Percentiles rank a stretch among this genome's conserved stretches.
Evolutionary conservation across 1,140 invertebrate genomes (phyloP).

Genomic region (Amyelois transitella): DNA sequence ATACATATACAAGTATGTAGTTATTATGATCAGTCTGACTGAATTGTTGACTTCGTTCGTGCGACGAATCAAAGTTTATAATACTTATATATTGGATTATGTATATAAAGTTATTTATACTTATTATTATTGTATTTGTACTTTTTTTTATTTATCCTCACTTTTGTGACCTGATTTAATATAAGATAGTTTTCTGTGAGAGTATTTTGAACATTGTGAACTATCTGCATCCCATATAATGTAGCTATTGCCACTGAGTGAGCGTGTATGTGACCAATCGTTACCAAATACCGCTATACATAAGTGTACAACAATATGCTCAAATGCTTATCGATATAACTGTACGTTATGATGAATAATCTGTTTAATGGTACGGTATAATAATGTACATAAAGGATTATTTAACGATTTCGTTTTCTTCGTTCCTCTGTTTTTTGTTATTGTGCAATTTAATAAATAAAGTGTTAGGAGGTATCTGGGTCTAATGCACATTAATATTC

Average conservation of each 20-base stretch:
- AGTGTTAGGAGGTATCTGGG: constrained; percentile 42
- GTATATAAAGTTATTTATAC: constrained; percentile 24
- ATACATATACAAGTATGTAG: constrained; percentile 26
- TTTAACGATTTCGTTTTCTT: constrained; percentile 20
- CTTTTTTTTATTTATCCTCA: constrained; percentile 38
- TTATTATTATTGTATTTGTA: constrained; percentile 25
- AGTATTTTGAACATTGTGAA: constrained; percentile 37
- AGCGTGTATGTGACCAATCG: constrained; percentile 42
- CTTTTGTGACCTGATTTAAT: constrained; percentile 71
- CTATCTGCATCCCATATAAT: constrained; percentile 32
- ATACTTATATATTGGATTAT: constrained; percentile 20
- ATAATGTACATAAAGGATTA: constrained; percentile 38
- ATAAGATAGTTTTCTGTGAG: constrained; percentile 59
- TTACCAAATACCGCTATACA: constrained; percentile 59
- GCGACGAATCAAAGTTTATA: constrained; percentile 19
- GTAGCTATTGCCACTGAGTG: constrained; percentile 21
- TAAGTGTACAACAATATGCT: constrained; percentile 38
- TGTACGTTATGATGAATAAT: constrained; percentile 15
- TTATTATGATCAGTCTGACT: constrained; percentile 27
- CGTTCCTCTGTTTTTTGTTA: constrained; percentile 23
- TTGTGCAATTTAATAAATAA: constrained; percentile 51
- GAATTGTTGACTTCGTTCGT: constrained; percentile 14
- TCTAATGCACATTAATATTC: constrained; percentile 18
- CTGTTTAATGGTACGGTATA: constrained; percentile 17
- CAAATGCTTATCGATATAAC: constrained; percentile 25